Percentiles rank a stretch among this genome's conserved stretches.
phyloP scores from a whole-genome alignment of 53 echinoderm and acorn worm genomes.

The Actinopyga echinites region DNA sequence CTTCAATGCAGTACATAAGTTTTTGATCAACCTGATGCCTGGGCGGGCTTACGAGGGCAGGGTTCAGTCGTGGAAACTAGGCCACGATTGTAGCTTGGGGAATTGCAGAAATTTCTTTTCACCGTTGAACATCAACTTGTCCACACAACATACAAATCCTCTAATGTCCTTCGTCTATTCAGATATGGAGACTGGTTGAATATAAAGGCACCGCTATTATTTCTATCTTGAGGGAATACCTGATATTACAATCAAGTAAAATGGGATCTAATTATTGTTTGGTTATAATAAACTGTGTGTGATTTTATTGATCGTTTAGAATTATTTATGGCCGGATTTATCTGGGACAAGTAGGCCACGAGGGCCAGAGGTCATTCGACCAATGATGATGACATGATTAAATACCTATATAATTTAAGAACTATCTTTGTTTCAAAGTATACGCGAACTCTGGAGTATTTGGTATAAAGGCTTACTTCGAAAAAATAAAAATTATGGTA shows the following conservation, averaged over 20 bases:
- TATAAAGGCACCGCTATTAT: slow-evolving; percentile 33
- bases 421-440: background rate
- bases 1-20: too few species aligned
- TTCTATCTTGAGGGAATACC: slow-evolving; percentile 12
- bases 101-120: slow-evolving; percentile 30
- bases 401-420: background rate
- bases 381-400: background rate
- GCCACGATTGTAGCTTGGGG: slow-evolving; percentile 27
- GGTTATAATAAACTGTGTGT: background rate
- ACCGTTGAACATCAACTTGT: slow-evolving; percentile 8
- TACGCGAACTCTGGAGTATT: background rate
- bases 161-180: background rate
- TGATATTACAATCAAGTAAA: slow-evolving; percentile 13
- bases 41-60: slow-evolving; percentile 9
- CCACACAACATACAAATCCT: slow-evolving; percentile 9
- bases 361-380: slow-evolving; percentile 18
- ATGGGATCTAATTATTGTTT: slow-evolving; percentile 31
- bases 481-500: too few species aligned
- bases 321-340: slow-evolving; percentile 17
- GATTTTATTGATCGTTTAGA: slow-evolving; percentile 27
- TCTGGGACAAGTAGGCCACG: slow-evolving; percentile 21
- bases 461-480: too few species aligned
- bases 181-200: background rate
- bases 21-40: background rate
- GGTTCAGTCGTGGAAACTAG: slow-evolving; percentile 22